Evolutionary conservation across 2,113 vertebrate genomes (phyloP).

Genomic region (Stigmatopora argus): DNA sequence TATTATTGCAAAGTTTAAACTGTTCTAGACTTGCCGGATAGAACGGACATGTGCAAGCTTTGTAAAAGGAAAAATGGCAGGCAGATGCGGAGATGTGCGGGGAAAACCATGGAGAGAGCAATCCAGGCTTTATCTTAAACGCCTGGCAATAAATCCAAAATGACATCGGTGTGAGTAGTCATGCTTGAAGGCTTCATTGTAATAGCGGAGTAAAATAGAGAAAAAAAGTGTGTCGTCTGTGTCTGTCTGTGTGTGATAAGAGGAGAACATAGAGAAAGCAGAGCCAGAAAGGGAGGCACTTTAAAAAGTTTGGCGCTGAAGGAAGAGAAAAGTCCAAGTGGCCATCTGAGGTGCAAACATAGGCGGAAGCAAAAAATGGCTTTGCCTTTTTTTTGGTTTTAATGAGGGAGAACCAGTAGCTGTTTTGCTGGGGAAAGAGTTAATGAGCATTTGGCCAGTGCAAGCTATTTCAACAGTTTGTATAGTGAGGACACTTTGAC

Average conservation of each 20-base stretch:
- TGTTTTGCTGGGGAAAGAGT: constrained; percentile 22
- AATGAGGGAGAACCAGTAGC: constrained; percentile 21
- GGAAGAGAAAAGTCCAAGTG: not conserved
- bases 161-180: constrained; percentile 11
- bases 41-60: not conserved
- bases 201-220: not conserved
- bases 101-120: constrained; percentile 13
- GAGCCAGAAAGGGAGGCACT: not conserved
- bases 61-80: constrained; percentile 32
- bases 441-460: constrained; percentile 41
- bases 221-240: constrained; percentile 3
- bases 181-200: constrained; percentile 8
- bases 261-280: not conserved
- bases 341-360: constrained; percentile 5
- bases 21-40: constrained; percentile 6
- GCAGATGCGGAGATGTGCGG: constrained; percentile 23
- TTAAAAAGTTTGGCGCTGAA: not conserved
- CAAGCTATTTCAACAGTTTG: constrained; percentile 8
- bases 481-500: constrained; percentile 3
- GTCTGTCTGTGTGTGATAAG: constrained; percentile 7
- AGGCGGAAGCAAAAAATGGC: not conserved
- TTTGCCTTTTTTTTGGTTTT: constrained; percentile 27
- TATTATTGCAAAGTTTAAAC: not conserved
- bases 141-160: constrained; percentile 9
- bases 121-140: constrained; percentile 20